These are phyloP conservation scores for Iselma pallidipennis DNA, from an alignment of 2,888 invertebrate genomes.

Conservation along the genomic window DNA sequence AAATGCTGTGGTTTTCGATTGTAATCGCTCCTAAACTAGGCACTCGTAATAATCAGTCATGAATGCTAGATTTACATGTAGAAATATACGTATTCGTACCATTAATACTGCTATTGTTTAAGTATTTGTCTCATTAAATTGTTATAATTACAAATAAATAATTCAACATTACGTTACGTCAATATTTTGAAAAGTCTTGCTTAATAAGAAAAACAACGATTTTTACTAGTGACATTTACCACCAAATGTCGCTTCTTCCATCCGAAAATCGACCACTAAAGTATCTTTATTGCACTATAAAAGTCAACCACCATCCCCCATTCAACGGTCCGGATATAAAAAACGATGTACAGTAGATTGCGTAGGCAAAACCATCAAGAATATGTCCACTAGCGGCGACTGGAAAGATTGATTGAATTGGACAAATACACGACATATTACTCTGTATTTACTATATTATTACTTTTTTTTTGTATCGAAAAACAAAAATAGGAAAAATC, in stretches of 20 bases:
- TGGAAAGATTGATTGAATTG: background rate
- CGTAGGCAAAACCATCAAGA: too few relatives aligned
- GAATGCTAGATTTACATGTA: too few relatives aligned
- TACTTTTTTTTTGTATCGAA: background rate
- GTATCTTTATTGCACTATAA: slow-evolving; percentile 7
- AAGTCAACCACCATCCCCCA: slow-evolving; percentile 7
- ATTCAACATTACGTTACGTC: slow-evolving; percentile 12
- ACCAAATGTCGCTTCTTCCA: background rate
- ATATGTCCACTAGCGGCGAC: background rate
- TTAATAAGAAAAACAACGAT: slow-evolving; percentile 10
- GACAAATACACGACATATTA: background rate
- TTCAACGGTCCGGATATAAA: slow-evolving; percentile 8
- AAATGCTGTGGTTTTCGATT: background rate
- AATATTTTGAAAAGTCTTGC: too few relatives aligned
- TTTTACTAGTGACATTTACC: slow-evolving; percentile 2
- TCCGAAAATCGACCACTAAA: slow-evolving; percentile 6
- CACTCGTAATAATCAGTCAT: too few relatives aligned
- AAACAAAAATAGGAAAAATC: too few relatives aligned
- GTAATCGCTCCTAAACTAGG: too few relatives aligned
- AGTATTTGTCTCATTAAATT: too few relatives aligned
- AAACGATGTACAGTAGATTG: slow-evolving; percentile 2
- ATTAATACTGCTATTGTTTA: too few relatives aligned
- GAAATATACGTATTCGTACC: too few relatives aligned
- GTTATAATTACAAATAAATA: too few relatives aligned
- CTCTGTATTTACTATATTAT: background rate